Evolutionary conservation across 2,113 vertebrate genomes (phyloP), one percentile per base, ranked within the genome.

Genomic region (Emydocephalus ijimae): DNA sequence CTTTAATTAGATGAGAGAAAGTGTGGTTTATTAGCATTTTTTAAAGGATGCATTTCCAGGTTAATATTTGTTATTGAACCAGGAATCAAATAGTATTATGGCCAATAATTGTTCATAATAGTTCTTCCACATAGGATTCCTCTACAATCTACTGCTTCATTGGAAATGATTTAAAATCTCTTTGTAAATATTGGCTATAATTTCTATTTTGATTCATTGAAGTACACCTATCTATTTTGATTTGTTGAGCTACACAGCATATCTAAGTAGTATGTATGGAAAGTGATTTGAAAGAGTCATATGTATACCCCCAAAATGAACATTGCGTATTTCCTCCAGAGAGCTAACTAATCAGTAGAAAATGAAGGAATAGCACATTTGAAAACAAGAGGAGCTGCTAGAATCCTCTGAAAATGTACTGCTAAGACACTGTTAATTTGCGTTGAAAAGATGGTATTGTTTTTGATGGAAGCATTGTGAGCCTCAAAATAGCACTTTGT

Each of bases 401-500:
- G 54, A 85, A 23, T 74, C 69, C 88, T 52, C 69, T 86, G 89
- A 1, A 4, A 69, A 93, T 93, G 69, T 34, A 87, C 88, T 0
- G 0, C 91, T 74, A 90, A 69, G 23, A 90, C 14, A 4, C 54
- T 92, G 90, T 57, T 1, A 81, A 6, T 12, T 95, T 92, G 61
- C 24, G 1, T 12, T 64, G 55, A 87, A 64, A 86, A 34, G 91
- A 54, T 85, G 85, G 57, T 94, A 55, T 94, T 92, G 74, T 69
- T 92, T 69, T 95, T 96, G 97, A 96, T 92, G 95, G 95, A 97
- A 95, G 94, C 96, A 94, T 94, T 94, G 94, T 95, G 94, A 96
- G 96, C 96, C 96, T 95, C 96, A 93, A 95, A 97, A 96, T 96
- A 96, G 93, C 39, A 69, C 88, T 96, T 9, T 54, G n/a, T 90